A percentile compares a stretch with the other conserved stretches of the same genome.
Evolutionary conservation across 2,888 invertebrate species (phyloP).

Genomic region (Entomobrya multifasciata): DNA sequence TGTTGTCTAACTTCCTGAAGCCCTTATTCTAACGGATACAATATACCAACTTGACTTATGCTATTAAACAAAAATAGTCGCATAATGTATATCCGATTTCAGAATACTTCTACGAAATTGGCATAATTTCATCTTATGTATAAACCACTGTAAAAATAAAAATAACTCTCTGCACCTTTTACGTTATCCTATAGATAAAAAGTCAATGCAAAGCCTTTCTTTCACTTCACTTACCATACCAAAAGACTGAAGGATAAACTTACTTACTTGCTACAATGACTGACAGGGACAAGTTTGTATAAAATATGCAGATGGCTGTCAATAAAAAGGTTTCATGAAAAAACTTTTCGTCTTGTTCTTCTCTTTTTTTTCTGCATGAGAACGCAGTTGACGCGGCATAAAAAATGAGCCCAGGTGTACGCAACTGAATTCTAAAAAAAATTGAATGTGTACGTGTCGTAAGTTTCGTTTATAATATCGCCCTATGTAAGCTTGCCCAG

Average conservation of each 20-base stretch:
- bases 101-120: too few relatives aligned
- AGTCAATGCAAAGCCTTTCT: background rate
- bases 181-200: too few relatives aligned
- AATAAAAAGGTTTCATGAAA: slow-evolving; percentile 54
- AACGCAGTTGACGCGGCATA: slow-evolving; percentile 17
- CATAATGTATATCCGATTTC: too few relatives aligned
- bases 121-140: too few relatives aligned
- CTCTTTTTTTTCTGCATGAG: slow-evolving; percentile 28
- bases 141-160: too few relatives aligned
- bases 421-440: slow-evolving; percentile 41
- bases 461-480: slow-evolving; percentile 13
- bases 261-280: slow-evolving; percentile 11
- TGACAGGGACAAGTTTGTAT: slow-evolving; percentile 47
- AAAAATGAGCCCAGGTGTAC: slow-evolving; percentile 53
- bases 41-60: too few relatives aligned
- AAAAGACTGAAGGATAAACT: too few relatives aligned
- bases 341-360: slow-evolving; percentile 16
- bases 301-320: slow-evolving; percentile 61
- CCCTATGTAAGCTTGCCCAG: background rate
- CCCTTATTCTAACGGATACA: too few relatives aligned
- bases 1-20: too few relatives aligned
- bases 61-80: too few relatives aligned
- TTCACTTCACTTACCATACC: slow-evolving; percentile 8
- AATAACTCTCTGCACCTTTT: too few relatives aligned
- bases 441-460: background rate